phyloP scores from a whole-genome alignment of 2,888 invertebrate genomes.

The Synergus gifuensis region DNA sequence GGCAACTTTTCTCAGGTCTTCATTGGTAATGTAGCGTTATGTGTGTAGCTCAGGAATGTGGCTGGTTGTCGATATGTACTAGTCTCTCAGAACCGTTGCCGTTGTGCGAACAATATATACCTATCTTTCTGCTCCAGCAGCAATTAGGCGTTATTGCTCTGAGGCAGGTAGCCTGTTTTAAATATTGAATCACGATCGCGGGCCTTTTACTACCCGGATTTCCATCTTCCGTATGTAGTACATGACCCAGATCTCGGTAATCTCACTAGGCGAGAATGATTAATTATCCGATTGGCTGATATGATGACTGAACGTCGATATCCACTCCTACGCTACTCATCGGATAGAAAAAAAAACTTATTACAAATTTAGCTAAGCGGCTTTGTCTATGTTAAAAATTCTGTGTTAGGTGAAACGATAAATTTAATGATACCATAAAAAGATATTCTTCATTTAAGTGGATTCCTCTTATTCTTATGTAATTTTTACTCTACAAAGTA shows the following conservation, averaged over 20 bases:
- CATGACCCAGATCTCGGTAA: conserved; percentile 24
- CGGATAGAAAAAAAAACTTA: not conserved
- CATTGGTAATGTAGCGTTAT: conserved; percentile 14
- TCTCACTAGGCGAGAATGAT: conserved; percentile 14
- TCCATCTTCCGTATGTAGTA: conserved; percentile 24
- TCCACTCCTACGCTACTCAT: conserved; percentile 23
- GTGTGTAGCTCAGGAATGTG: not conserved
- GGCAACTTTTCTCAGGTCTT: not conserved
- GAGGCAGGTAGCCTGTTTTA: conserved; percentile 22
- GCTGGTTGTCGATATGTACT: not conserved
- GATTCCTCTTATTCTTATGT: no score
- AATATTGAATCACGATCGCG: conserved; percentile 22
- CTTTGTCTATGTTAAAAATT: no score
- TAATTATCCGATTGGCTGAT: conserved; percentile 20
- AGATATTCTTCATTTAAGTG: no score
- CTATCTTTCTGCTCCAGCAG: not conserved
- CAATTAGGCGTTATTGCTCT: conserved; percentile 21
- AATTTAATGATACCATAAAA: no score
- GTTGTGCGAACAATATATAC: conserved; percentile 3
- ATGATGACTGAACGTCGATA: conserved; percentile 26
- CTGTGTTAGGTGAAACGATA: no score
- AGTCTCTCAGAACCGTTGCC: not conserved
- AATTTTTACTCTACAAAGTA: no score
- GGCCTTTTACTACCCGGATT: conserved; percentile 23
- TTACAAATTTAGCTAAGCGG: not conserved